Evolutionary conservation across 2,113 vertebrate species (phyloP).

Genomic region (Leucoraja erinaceus): DNA sequence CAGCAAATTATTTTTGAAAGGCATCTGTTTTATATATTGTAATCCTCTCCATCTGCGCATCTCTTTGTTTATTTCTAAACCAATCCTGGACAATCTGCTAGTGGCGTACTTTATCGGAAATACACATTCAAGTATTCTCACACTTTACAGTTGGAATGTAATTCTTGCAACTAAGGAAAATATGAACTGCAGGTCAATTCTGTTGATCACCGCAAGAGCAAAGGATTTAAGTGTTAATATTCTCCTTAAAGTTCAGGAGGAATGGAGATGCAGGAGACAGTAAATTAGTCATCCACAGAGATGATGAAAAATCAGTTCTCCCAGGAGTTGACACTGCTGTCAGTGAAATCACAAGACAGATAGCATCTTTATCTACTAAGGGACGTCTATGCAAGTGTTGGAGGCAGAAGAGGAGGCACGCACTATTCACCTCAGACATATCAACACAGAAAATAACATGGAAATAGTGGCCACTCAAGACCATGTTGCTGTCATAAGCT

Average conservation of each 20-base stretch:
- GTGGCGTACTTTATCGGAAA: neutral
- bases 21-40: neutral
- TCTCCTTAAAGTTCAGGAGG: neutral
- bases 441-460: too few relatives aligned
- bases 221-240: neutral
- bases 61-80: neutral
- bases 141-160: neutral
- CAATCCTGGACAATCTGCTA: neutral
- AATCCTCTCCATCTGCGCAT: neutral
- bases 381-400: too few relatives aligned
- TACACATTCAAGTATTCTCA: neutral
- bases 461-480: too few relatives aligned
- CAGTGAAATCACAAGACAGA: too few relatives aligned
- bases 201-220: neutral
- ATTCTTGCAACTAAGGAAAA: neutral
- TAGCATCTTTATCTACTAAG: too few relatives aligned
- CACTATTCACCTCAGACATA: too few relatives aligned
- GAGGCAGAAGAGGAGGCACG: too few relatives aligned
- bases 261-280: neutral
- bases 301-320: too few relatives aligned
- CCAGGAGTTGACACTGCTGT: too few relatives aligned
- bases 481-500: too few relatives aligned
- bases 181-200: neutral
- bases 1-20: neutral
- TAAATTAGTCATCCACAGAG: neutral